Percentiles rank a stretch among this genome's conserved stretches.
phyloP scores from a whole-genome alignment of 2,113 vertebrate species.

The Danio rerio region GRCz12tu NC_133177.1:45774501-45775000 shows the following conservation, averaged over 20 bases:
- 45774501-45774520: neutral
- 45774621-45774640: neutral
- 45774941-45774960: conserved; percentile 70
- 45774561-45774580: neutral
- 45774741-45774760: conserved; percentile 2
- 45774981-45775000: neutral
- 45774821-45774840: conserved; percentile 81
- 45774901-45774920: conserved; percentile 59
- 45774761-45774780: conserved; percentile 24
- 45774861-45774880: conserved; percentile 75
- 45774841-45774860: conserved; percentile 77
- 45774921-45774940: conserved; percentile 62
- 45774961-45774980: conserved; percentile 57
- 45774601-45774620: neutral
- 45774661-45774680: neutral
- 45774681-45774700: neutral
- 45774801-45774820: conserved; percentile 65
- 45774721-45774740: neutral
- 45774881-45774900: conserved; percentile 70
- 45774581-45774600: neutral
- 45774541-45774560: neutral
- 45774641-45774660: neutral
- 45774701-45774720: neutral
- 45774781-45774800: conserved; percentile 39
- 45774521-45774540: neutral